Evolutionary conservation across 2,888 invertebrate genomes (phyloP), one percentile per base, ranked within the genome.

Genomic region (Chalcis sispes): DNA sequence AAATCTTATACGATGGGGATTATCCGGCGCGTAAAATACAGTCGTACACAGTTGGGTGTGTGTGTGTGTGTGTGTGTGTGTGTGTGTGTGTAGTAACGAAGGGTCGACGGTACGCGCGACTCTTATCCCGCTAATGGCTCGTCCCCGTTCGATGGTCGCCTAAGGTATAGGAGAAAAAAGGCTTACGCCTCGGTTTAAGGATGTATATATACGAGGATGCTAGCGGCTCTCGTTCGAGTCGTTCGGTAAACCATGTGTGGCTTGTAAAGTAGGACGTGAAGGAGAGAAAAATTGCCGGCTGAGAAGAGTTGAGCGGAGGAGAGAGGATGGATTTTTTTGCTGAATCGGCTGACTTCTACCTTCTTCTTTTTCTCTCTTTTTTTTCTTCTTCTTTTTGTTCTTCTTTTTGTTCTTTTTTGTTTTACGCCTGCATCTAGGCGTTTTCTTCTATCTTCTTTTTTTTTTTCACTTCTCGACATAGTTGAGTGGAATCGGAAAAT

Each of bases 11-110:
- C 42, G 15, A 13, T 2, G 20, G 13, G 65, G 72, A 77, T 77
- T 77, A 73, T 73, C 70, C 70, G 42, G 61, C 8, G 20, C 50
- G 40, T 69, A 69, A 76, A 72, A 73, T 70, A 65, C 42, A 72
- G 64, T 69, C 72, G 50, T 29, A 27, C n/a, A 29, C n/a, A n/a
- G n/a, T n/a, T n/a, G n/a, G n/a, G n/a, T n/a, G n/a, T n/a, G n/a
- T n/a, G n/a, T n/a, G n/a, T n/a, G n/a, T n/a, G n/a, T n/a, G n/a
- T n/a, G n/a, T n/a, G n/a, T n/a, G n/a, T n/a, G n/a, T n/a, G n/a
- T n/a, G 50, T 42, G 15, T 42, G 15, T 10, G 29, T 25, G 46
- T 10, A 15, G 67, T 29, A 72, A 72, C 54, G 59, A 70, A 42
- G 73, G 40, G 7, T 61, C 42, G 46, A 36, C 36, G n/a, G n/a